Base-by-base conservation (phyloP, 1,140 invertebrate species). In the Drosophila lini region DNA sequence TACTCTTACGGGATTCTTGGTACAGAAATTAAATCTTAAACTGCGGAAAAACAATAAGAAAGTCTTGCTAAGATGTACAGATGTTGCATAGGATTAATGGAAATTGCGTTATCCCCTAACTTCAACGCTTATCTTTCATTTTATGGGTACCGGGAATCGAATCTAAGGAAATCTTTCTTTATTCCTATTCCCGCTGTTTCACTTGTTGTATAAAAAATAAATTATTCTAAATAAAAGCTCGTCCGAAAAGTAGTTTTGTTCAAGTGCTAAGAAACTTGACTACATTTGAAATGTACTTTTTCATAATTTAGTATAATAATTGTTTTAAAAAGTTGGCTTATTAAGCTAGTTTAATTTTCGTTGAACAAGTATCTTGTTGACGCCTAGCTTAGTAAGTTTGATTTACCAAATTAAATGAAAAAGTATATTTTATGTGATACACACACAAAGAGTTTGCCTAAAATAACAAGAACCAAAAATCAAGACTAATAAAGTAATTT, bases 341-440 rank as follows among this genome's bases (percentile, higher is more conserved):
- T 28, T 28, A 28, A 5, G 25, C 25, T 48, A n/a, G 8, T 0
- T 5, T 9, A 1, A 48, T 48, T 48, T 28, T 48, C 4, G 7
- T n/a, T 10, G 0, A 28, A 28, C 13, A 19, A 25, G 1, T 48
- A 8, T n/a, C 0, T 36, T 25, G 22, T 0, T 16, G 2, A 11
- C 5, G 0, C 3, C 31, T 1, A 7, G n/a, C 13, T n/a, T 3
- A 16, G 10, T 6, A 0, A 16, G 1, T 28, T n/a, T 28, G 0
- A 11, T 11, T 32, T 1, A 11, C 11, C 9, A 16, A 10, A 16
- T 5, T n/a, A 48, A n/a, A 32, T 5, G 0, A 9, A 10, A 28
- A 28, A 3, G 4, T 28, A 0, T 0, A 9, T n/a, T 10, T 28
- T n/a, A 5, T 48, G 3, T 7, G 11, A 11, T 4, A 45, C 7